These are phyloP conservation scores for Stratiomys singularior DNA, from an alignment of 2,888 invertebrate species.

Conservation along the genomic window DNA sequence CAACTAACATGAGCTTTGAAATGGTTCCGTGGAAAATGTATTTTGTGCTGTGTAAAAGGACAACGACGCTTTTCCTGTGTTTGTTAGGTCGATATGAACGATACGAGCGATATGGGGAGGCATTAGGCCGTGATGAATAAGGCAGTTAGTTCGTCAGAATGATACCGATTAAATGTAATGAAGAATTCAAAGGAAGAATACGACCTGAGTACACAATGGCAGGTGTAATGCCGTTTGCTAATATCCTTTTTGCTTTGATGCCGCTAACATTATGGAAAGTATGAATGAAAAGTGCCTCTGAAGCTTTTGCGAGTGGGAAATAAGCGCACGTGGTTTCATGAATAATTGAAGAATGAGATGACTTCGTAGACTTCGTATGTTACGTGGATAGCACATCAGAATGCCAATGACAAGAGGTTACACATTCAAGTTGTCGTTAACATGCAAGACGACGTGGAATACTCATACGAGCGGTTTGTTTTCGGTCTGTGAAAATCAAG, in stretches of 20 bases:
- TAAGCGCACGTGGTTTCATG: too few species aligned
- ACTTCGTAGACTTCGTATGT: too few species aligned
- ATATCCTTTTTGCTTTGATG: background rate
- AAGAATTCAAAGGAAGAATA: slow-evolving; percentile 22
- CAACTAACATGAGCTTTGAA: slow-evolving; percentile 23
- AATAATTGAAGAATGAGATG: too few species aligned
- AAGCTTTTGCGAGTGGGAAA: too few species aligned
- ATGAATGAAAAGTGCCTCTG: slow-evolving; percentile 6
- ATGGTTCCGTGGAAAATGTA: slow-evolving; percentile 20
- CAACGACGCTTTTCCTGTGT: slow-evolving; percentile 29
- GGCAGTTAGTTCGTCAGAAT: slow-evolving; percentile 9
- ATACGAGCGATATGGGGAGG: background rate
- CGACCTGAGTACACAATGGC: background rate
- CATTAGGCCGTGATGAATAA: slow-evolving; percentile 26
- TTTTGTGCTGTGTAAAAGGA: slow-evolving; percentile 25
- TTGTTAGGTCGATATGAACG: slow-evolving; percentile 41
- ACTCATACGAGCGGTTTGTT: too few species aligned
- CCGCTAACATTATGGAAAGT: background rate
- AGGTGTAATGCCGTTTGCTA: background rate
- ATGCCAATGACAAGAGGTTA: too few species aligned
- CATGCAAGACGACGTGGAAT: too few species aligned
- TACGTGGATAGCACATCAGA: too few species aligned
- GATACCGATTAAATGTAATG: slow-evolving; percentile 15
- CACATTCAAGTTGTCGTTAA: too few species aligned
- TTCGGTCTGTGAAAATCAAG: too few species aligned